These are phyloP conservation scores for Trinectes maculatus DNA, from an alignment of 2,113 vertebrate species.

Conservation along the genomic window DNA sequence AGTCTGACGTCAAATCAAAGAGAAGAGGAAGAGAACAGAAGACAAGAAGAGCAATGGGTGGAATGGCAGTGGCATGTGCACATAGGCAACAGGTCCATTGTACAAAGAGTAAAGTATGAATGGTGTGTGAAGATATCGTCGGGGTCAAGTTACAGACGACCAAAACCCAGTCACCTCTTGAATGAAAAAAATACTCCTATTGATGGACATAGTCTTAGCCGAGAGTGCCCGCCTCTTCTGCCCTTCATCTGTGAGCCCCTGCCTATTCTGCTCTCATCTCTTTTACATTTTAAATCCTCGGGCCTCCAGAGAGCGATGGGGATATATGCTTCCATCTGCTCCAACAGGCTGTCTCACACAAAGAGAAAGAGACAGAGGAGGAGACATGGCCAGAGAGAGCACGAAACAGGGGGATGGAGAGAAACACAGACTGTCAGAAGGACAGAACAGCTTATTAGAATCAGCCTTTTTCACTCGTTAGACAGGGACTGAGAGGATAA, in stretches of 20 bases:
- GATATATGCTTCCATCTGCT: constrained; percentile 82
- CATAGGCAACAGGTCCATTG: too few species aligned
- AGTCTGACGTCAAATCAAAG: too few species aligned
- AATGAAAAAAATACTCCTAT: too few species aligned
- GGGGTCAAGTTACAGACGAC: too few species aligned
- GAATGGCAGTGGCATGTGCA: neutral
- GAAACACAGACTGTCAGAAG: constrained; percentile 59
- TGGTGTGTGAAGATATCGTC: too few species aligned
- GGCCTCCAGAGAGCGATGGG: constrained; percentile 70
- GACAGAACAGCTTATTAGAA: constrained; percentile 72
- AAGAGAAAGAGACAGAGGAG: constrained; percentile 48
- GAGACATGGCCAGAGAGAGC: constrained; percentile 34
- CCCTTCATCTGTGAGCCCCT: constrained; percentile 52
- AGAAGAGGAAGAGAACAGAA: too few species aligned
- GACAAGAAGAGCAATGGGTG: too few species aligned
- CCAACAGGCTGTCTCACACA: constrained; percentile 71
- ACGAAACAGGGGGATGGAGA: constrained; percentile 19
- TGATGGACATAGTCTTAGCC: constrained; percentile 29
- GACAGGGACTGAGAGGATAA: constrained; percentile 53
- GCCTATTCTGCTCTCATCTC: constrained; percentile 56
- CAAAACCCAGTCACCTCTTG: too few species aligned
- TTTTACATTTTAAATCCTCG: constrained; percentile 78
- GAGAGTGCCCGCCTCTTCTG: constrained; percentile 33
- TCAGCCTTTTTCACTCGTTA: constrained; percentile 67
- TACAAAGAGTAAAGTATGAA: too few species aligned